Conservation (phyloP, 1,140 invertebrate species). For the Drosophila funebris region DNA sequence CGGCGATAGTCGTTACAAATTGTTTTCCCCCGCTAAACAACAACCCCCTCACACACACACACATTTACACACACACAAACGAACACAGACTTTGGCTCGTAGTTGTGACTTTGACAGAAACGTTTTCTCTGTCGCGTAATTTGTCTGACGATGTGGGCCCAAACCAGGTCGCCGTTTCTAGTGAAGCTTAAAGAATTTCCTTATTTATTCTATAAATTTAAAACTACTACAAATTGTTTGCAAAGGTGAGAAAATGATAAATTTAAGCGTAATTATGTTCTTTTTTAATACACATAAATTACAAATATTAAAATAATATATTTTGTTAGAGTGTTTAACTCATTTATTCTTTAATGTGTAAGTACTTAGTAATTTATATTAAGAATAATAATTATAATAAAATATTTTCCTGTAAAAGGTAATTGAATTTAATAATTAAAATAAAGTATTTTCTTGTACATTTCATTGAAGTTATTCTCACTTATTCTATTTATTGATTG, state of each 20-base stretch:
- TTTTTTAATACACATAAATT: neutral
- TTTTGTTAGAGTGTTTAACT: too few species aligned
- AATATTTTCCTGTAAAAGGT: too few species aligned
- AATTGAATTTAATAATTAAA: too few species aligned
- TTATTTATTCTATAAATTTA: neutral
- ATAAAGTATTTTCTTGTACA: too few species aligned
- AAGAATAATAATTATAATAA: too few species aligned
- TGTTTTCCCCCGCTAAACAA: slow-evolving; percentile 63
- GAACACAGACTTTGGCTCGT: slow-evolving; percentile 15
- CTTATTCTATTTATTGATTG: too few species aligned
- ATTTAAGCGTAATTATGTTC: neutral
- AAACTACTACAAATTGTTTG: neutral
- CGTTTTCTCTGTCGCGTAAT: slow-evolving; percentile 43
- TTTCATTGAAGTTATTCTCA: too few species aligned
- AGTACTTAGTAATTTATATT: too few species aligned
- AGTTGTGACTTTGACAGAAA: slow-evolving; percentile 36
- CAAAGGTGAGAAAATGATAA: neutral
- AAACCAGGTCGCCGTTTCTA: slow-evolving; percentile 21
- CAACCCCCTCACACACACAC: slow-evolving; percentile 13
- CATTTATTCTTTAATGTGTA: too few species aligned
- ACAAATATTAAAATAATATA: too few species aligned
- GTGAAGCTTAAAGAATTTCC: neutral
- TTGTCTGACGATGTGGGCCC: slow-evolving; percentile 36
- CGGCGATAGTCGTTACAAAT: slow-evolving; percentile 76
- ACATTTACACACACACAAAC: neutral